Evolutionary conservation across 2,113 vertebrate species (phyloP), one percentile per base, ranked within the genome.

Genomic region (Thunnus thynnus): DNA sequence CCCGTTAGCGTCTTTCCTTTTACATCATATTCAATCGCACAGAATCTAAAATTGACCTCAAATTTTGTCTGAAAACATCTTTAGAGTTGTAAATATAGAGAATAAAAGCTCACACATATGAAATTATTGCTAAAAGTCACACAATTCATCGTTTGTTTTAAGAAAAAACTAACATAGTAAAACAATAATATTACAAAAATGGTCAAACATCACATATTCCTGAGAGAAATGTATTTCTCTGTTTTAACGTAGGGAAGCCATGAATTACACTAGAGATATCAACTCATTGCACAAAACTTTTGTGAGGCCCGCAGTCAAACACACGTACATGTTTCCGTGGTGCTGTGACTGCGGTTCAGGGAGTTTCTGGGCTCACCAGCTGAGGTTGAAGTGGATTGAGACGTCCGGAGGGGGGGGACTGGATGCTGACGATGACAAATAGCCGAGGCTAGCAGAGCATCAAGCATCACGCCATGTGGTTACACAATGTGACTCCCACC

Each of bases 381-480:
- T 68, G 65, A 72, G 82, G 68, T 25, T 76, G 25, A 46, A 60
- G 20, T 55, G 66, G 55, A 58, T 46, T 61, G 58, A 85, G 62
- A 81, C 44, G 67, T 84, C 85, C 78, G 4, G 70, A 78, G 82
- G 88, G 81, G 69, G 44, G 81, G 69, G 44, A 55, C 69, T 13
- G 60, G 78, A 67, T 80, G 80, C 54, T 76, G 86, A 90, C 73
- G 63, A 62, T 88, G 90, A 91, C 88, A 87, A 91, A 91, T 89
- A 86, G 84, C 71, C 11, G 63, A 71, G 46, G 68, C 78, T 58
- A 67, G 74, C 72, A 10, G 84, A 86, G 87, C 86, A 58, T 86
- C 85, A 64, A 84, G 66, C 76, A 52, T 79, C 83, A 61, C 81
- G 27, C 46, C 71, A 47, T 86, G 84, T 56, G 77, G 88, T 75